Percentiles rank a stretch among this genome's conserved stretches.
Evolutionary conservation across 1,140 invertebrate genomes (phyloP).

Genomic region (Maniola jurtina): DNA sequence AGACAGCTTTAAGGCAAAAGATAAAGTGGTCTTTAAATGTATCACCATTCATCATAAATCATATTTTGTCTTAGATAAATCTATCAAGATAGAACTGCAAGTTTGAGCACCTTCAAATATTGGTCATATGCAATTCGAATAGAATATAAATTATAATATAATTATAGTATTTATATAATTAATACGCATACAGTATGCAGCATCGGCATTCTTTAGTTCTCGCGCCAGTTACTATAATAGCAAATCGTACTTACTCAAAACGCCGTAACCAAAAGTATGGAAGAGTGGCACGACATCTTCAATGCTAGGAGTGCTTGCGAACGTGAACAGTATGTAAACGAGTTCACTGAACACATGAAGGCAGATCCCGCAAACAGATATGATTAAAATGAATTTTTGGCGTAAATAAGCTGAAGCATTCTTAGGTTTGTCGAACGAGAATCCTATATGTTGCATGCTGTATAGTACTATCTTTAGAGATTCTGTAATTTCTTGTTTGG

Average conservation of each 20-base stretch:
- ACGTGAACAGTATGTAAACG: constrained; percentile 56
- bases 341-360: constrained; percentile 71
- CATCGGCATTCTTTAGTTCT: too few relatives aligned
- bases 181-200: too few relatives aligned
- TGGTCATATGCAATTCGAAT: too few relatives aligned
- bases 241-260: constrained; percentile 53
- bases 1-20: too few relatives aligned
- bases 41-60: too few relatives aligned
- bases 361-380: constrained; percentile 54
- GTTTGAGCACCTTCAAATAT: background rate
- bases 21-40: too few relatives aligned
- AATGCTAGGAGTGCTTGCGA: constrained; percentile 60
- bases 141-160: too few relatives aligned
- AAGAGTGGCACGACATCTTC: constrained; percentile 69
- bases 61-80: background rate
- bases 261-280: constrained; percentile 67
- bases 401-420: constrained; percentile 33
- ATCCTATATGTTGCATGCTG: constrained; percentile 58
- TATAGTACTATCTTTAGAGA: constrained; percentile 52
- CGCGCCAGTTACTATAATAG: constrained; percentile 6
- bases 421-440: constrained; percentile 50
- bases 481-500: constrained; percentile 58
- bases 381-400: constrained; percentile 53
- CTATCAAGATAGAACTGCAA: background rate
- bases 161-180: too few relatives aligned